A percentile compares a stretch with the other conserved stretches of the same genome.
Conservation (phyloP, 2,113 vertebrate species). For the Perccottus glenii region DNA sequence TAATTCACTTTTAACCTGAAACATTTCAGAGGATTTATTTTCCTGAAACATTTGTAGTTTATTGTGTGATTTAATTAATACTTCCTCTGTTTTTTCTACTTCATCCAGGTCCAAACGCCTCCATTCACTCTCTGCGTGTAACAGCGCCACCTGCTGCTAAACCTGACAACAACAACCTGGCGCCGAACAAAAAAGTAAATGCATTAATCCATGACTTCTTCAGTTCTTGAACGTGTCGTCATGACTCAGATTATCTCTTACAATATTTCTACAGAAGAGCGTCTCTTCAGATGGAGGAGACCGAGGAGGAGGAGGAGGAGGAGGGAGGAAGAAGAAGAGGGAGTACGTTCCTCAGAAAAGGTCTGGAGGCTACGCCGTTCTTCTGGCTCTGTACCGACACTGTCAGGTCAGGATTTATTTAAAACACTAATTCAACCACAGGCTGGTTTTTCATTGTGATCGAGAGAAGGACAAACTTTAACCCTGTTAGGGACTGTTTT, state of each 20-base stretch:
- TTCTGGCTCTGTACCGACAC: constrained; percentile 82
- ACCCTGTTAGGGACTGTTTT: neutral
- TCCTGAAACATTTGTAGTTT: too few relatives aligned
- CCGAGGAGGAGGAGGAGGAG: constrained; percentile 30
- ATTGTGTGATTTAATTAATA: too few relatives aligned
- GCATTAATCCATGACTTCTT: neutral
- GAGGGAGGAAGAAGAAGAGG: constrained; percentile 62
- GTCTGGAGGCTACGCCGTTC: constrained; percentile 81
- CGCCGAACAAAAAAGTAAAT: constrained; percentile 52
- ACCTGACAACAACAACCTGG: constrained; percentile 43
- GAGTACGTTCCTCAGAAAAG: constrained; percentile 82
- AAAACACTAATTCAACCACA: too few relatives aligned
- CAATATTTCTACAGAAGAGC: constrained; percentile 41
- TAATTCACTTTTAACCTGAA: too few relatives aligned
- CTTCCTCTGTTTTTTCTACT: neutral
- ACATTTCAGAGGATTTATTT: too few relatives aligned
- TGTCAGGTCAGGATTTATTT: constrained; percentile 49
- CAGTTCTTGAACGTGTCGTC: too few relatives aligned
- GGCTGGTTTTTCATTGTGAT: too few relatives aligned
- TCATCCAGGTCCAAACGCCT: constrained; percentile 42
- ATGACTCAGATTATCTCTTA: too few relatives aligned
- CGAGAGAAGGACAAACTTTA: too few relatives aligned
- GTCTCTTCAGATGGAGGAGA: constrained; percentile 29
- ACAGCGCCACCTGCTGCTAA: constrained; percentile 36
- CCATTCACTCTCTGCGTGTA: constrained; percentile 53